Evolutionary conservation across 2,888 invertebrate species (phyloP).

Genomic region (Drosophila anceps): DNA sequence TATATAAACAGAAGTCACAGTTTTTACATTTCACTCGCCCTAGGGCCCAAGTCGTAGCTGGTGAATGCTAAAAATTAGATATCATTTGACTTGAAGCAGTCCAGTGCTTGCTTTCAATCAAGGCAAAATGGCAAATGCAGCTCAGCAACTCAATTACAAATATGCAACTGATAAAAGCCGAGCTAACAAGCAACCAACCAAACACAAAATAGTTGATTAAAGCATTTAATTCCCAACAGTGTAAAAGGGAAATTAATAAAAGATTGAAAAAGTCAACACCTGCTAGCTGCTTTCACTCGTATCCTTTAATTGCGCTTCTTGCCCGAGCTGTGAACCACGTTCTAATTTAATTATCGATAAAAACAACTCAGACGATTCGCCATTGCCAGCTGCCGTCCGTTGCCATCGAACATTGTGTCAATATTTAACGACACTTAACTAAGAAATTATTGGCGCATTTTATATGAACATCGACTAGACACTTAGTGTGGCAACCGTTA

Average conservation of each 20-base stretch:
- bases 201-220: constrained; percentile 36
- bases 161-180: constrained; percentile 25
- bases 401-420: constrained; percentile 5
- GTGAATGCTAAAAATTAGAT: constrained; percentile 65
- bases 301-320: constrained; percentile 13
- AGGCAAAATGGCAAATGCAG: constrained; percentile 10
- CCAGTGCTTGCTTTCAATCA: constrained; percentile 42
- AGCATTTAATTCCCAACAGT: constrained; percentile 45
- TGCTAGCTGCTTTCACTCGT: constrained; percentile 32
- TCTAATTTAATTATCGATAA: constrained; percentile 68
- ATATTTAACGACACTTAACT: constrained; percentile 52
- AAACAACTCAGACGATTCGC: constrained; percentile 10
- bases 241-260: constrained; percentile 25
- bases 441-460: constrained; percentile 48
- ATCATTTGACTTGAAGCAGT: constrained; percentile 22
- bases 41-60: constrained; percentile 3
- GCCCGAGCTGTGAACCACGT: constrained; percentile 14
- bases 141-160: constrained; percentile 41
- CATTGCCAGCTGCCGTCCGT: constrained; percentile 6
- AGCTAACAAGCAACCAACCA: constrained; percentile 22
- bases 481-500: not conserved
- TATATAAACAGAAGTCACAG: constrained; percentile 71
- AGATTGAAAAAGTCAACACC: constrained; percentile 49
- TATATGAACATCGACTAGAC: constrained; percentile 11
- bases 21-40: constrained; percentile 36